Base-by-base conservation (phyloP, 2,888 invertebrate species). In the Oxytorus armatus region DNA sequence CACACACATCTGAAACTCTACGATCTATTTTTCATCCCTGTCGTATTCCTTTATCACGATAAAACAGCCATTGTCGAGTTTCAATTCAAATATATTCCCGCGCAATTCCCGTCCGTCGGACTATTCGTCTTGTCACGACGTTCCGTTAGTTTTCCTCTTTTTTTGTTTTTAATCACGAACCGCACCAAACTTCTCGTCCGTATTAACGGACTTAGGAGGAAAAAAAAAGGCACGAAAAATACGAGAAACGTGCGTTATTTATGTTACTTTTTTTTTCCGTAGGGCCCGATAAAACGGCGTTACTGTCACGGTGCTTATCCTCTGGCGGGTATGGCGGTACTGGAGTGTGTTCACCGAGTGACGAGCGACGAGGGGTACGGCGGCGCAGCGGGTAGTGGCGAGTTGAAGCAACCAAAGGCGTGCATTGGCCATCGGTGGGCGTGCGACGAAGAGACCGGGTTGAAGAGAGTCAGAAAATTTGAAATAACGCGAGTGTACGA, bases 281-380 rank as follows among this genome's bases (percentile, higher is more conserved):
- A 5, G 8, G 36, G n/a, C 36, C 36, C 18, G 29, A 39, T 5
- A 11, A 59, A 44, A 57, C 55, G 55, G 29, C 47, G 33, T 63
- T 55, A 63, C 83, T 88, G 84, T 86, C 88, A 86, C 89, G 88
- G 86, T 89, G 90, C 87, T 90, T 88, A 87, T 90, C 88, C 89
- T 90, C 87, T 89, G 90, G 86, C 90, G 91, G 90, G 86, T 91
- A 91, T 91, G 91, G 90, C 90, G 90, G 90, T 91, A 91, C 91
- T 91, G 91, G 90, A 74, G 74, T 57, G 87, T 81, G 75, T 82
- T 80, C 80, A 77, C 72, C 77, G 57, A 77, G 81, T 49, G 78
- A 65, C 82, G 78, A 77, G 79, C 66, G 77, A 77, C 57, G 83
- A 80, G 84, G 86, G 83, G 84, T 81, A 70, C 72, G 83, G 82